Conservation (phyloP, 2,888 invertebrate species). For the Agriopis marginaria region DNA sequence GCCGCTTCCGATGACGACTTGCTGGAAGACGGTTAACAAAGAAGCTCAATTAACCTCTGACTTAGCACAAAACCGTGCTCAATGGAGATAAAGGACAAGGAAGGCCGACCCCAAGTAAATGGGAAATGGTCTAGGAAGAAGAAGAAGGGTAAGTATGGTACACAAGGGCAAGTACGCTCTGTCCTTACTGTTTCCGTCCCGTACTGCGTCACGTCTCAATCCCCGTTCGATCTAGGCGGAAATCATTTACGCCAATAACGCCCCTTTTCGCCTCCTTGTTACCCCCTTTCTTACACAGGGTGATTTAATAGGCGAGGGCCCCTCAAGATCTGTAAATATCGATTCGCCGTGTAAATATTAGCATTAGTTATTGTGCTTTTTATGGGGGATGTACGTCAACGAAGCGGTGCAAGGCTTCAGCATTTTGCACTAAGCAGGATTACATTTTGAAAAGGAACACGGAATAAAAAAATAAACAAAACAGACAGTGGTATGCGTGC, state of each 20-base stretch:
- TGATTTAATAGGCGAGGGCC: slow-evolving; percentile 65
- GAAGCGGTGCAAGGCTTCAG: neutral
- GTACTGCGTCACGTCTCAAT: slow-evolving; percentile 57
- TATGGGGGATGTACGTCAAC: slow-evolving; percentile 31
- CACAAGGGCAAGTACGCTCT: neutral
- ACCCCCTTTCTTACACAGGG: slow-evolving; percentile 49
- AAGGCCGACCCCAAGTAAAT: too few species aligned
- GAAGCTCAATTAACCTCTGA: too few species aligned
- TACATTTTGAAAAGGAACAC: neutral
- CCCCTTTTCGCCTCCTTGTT: slow-evolving; percentile 44
- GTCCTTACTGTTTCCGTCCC: slow-evolving; percentile 11
- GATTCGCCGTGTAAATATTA: slow-evolving; percentile 71
- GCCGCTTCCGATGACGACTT: too few species aligned
- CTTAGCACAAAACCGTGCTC: too few species aligned
- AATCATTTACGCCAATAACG: slow-evolving; percentile 77
- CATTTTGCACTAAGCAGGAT: neutral
- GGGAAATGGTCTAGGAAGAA: too few species aligned
- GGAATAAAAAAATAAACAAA: neutral
- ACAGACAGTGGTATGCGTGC: too few species aligned
- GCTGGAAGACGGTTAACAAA: too few species aligned
- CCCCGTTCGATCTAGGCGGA: slow-evolving; percentile 63
- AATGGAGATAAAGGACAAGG: too few species aligned
- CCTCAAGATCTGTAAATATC: slow-evolving; percentile 68
- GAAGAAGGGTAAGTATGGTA: neutral
- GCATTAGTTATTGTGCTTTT: slow-evolving; percentile 54